Base-by-base conservation (phyloP, 2,113 vertebrate genomes). In the Macaca fascicularis region DNA sequence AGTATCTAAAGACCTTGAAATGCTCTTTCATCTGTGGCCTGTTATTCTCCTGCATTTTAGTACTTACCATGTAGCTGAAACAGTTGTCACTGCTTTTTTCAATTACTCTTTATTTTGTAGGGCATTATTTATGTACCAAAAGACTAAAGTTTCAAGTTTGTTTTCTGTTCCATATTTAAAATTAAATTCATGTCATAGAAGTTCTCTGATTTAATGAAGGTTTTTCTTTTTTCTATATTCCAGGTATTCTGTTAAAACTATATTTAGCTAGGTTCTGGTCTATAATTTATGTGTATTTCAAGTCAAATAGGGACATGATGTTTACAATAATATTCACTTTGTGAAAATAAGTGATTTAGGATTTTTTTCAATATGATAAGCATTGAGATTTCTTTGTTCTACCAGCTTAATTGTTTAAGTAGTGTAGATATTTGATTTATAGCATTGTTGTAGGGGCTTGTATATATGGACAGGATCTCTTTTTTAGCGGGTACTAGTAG, bases 131-230 rank as follows among this genome's bases (percentile, higher is more conserved):
- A 86, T n/a, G 20, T 84, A 80, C n/a, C 19, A 87, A 83, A 87
- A 85, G 38, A 5, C 25, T 43, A 87, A 61, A 81, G 64, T 92
- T 5, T 87, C 55, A 96, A 13, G 69, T 95, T 94, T 82, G 57
- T 92, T 86, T 64, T 97, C 52, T 95, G 52, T 90, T 90, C 55
- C 27, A 45, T 79, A 67, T 93, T 94, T 97, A 83, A 78, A 92
- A 67, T 67, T 79, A 17, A 84, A 11, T 92, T 96, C 8, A 45
- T 90, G 55, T 50, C 8, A 27, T 84, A 86, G 43, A 95, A 92
- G 12, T 4, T 74, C 32, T 95, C 35, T 93, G 78, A 84, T 90
- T 82, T 93, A 84, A 23, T 27, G 85, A 85, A 25, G 45, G 1
- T 90, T 22, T 4, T 50, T 32, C 79, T 55, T 35, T 19, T 25